Evolutionary conservation across 1,140 invertebrate genomes (phyloP).

Genomic region (Lucilia cuprina): DNA sequence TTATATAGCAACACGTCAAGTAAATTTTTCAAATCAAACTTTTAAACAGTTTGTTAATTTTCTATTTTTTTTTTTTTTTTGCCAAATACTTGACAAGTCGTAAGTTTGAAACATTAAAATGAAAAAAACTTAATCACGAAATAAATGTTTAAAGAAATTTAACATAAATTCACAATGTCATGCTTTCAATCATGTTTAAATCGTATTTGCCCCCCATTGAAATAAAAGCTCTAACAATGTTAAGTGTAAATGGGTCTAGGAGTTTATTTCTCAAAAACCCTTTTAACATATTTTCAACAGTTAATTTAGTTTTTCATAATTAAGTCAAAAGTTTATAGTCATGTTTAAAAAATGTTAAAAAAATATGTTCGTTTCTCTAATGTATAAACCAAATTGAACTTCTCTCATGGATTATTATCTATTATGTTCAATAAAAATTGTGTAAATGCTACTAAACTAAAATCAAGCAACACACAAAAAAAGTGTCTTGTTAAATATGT

Average conservation of each 20-base stretch:
- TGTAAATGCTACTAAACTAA: background rate
- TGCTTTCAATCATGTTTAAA: slow-evolving; percentile 14
- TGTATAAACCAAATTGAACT: background rate
- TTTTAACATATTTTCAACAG: slow-evolving; percentile 12
- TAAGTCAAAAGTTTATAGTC: background rate
- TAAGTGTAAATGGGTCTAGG: background rate
- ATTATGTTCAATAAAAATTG: background rate
- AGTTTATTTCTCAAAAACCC: background rate
- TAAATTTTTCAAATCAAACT: background rate
- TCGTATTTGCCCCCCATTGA: background rate
- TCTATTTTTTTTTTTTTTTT: background rate
- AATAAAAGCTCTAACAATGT: background rate
- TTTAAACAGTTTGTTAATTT: background rate
- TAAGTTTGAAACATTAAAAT: background rate
- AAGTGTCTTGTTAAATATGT: background rate
- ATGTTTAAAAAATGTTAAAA: background rate
- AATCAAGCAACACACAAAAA: background rate
- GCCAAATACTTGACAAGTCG: background rate
- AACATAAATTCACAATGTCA: slow-evolving; percentile 22
- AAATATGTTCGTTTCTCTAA: background rate
- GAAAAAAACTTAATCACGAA: slow-evolving; percentile 12
- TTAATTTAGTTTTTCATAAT: background rate
- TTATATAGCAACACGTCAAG: background rate
- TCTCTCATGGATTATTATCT: slow-evolving; percentile 29
- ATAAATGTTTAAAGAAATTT: background rate